These are phyloP conservation scores for Macaria liturata DNA, from an alignment of 2,888 invertebrate genomes.

Conservation along the genomic window DNA sequence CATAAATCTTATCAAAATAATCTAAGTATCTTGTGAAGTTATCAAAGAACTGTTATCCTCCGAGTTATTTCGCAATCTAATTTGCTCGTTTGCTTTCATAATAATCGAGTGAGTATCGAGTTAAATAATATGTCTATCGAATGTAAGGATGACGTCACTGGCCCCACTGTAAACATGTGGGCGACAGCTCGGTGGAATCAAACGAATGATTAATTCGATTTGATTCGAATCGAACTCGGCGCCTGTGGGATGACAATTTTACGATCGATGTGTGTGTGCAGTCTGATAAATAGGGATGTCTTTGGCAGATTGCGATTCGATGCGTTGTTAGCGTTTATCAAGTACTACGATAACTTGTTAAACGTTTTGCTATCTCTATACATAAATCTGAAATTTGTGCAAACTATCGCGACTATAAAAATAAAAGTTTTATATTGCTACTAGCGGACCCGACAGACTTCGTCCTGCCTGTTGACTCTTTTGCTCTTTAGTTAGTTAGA, in stretches of 20 bases:
- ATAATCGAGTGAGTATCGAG: slow-evolving; percentile 3
- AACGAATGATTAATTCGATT: slow-evolving; percentile 21
- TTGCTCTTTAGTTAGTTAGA: too few relatives aligned
- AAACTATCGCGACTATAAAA: too few relatives aligned
- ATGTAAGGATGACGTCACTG: slow-evolving; percentile 5
- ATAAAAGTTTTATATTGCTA: too few relatives aligned
- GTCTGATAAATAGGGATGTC: slow-evolving; percentile 11
- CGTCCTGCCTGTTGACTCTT: too few relatives aligned
- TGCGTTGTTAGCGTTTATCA: too few relatives aligned
- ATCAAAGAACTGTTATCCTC: not conserved
- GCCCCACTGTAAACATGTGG: slow-evolving; percentile 14
- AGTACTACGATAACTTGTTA: too few relatives aligned
- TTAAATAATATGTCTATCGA: slow-evolving; percentile 2
- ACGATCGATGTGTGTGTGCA: slow-evolving; percentile 6
- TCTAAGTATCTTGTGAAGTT: too few relatives aligned
- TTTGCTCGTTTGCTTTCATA: not conserved
- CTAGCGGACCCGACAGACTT: too few relatives aligned
- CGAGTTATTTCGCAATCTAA: not conserved
- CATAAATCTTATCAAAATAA: too few relatives aligned
- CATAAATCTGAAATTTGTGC: too few relatives aligned
- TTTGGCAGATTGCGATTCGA: too few relatives aligned
- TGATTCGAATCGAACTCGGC: slow-evolving; percentile 5
- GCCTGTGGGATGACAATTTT: slow-evolving; percentile 13
- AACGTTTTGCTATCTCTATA: too few relatives aligned
- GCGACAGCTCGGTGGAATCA: slow-evolving; percentile 14